A percentile compares a stretch with the other conserved stretches of the same genome.
These are phyloP conservation scores for Hypanus sabinus DNA, from an alignment of 2,113 vertebrate species.

Conservation along the genomic window DNA sequence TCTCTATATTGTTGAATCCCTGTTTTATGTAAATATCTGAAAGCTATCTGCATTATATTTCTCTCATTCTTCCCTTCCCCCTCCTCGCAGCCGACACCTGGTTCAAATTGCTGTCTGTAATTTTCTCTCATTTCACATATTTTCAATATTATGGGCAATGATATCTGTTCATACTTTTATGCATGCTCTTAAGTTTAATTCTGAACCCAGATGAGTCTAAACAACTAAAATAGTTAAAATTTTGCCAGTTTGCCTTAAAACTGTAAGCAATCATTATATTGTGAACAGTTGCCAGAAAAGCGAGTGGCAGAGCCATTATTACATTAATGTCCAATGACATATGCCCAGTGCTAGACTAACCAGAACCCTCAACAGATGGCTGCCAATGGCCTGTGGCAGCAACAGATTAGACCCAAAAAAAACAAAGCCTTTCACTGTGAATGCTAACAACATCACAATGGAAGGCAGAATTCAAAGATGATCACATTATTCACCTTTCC, in stretches of 20 bases:
- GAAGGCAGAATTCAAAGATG: background rate
- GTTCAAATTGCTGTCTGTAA: too few species aligned
- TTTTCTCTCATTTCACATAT: background rate
- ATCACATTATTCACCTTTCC: too few species aligned
- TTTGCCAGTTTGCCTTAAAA: background rate
- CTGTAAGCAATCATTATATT: background rate
- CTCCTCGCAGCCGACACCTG: too few species aligned
- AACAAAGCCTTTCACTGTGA: background rate
- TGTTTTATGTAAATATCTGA: background rate
- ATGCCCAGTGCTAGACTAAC: background rate
- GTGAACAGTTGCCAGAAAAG: background rate
- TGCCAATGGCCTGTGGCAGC: background rate
- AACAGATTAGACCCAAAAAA: conserved; percentile 1
- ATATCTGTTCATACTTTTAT: background rate
- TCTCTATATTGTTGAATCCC: too few species aligned
- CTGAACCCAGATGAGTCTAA: background rate
- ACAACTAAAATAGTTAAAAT: background rate
- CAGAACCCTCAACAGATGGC: conserved; percentile 16
- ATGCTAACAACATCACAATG: background rate
- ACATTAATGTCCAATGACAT: background rate
- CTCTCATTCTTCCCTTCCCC: too few species aligned
- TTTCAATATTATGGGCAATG: background rate
- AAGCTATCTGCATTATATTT: background rate
- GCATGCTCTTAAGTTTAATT: background rate
- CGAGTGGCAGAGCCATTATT: background rate